Conservation (phyloP, 2,797 vertebrate species). For the Neoniphon sammara region DNA sequence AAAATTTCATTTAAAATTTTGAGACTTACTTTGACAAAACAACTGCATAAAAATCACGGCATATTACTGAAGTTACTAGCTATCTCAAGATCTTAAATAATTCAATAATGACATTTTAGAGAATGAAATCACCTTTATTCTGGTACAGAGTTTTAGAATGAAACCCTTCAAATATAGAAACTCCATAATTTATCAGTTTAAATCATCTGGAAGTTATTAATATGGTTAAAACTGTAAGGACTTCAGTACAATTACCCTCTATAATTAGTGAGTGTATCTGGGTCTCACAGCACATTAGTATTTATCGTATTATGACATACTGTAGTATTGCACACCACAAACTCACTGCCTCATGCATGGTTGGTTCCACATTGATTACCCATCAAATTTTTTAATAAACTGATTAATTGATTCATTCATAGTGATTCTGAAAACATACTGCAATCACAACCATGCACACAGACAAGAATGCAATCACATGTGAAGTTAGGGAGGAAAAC, state of each 20-base stretch:
- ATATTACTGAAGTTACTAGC: not conserved
- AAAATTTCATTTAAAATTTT: not conserved
- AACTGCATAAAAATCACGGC: not conserved
- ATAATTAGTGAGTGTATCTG: not conserved
- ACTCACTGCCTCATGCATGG: constrained; percentile 43
- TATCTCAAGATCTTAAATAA: not conserved
- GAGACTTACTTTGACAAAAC: not conserved
- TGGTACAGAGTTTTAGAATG: not conserved
- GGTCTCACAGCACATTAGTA: not conserved
- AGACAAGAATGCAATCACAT: constrained; percentile 42
- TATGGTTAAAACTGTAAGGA: too few species aligned
- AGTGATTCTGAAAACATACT: constrained; percentile 27
- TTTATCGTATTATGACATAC: not conserved
- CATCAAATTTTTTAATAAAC: constrained; percentile 15
- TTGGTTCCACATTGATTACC: constrained; percentile 18
- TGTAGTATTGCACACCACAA: constrained; percentile 1
- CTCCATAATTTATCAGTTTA: not conserved
- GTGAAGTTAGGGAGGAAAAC: constrained; percentile 40
- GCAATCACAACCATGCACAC: constrained; percentile 59
- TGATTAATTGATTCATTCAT: constrained; percentile 20
- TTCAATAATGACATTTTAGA: not conserved
- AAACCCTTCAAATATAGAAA: not conserved
- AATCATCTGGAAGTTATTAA: not conserved
- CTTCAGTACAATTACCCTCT: not conserved
- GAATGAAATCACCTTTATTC: not conserved